A percentile compares a stretch with the other conserved stretches of the same genome.
phyloP scores from a whole-genome alignment of 2,113 vertebrate genomes.

The Malurus cyaneus region DNA sequence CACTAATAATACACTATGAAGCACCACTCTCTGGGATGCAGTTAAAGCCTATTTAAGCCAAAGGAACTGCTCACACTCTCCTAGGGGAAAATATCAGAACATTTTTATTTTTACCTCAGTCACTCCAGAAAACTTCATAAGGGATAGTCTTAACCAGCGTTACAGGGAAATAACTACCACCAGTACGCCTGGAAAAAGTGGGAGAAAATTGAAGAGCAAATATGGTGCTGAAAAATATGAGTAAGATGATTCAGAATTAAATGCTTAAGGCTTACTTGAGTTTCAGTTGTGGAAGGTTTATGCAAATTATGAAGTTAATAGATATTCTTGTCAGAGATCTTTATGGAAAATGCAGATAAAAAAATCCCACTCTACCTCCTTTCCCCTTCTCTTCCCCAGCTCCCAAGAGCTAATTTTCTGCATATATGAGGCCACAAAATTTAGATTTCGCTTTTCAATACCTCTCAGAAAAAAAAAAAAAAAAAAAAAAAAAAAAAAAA shows the following conservation, averaged over 20 bases:
- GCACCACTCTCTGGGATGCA: slow-evolving; percentile 68
- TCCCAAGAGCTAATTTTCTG: slow-evolving; percentile 32
- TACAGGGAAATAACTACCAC: slow-evolving; percentile 45
- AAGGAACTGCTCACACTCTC: slow-evolving; percentile 58
- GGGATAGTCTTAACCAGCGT: background rate
- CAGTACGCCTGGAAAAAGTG: slow-evolving; percentile 34
- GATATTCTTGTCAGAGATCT: slow-evolving; percentile 9
- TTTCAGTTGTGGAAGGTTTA: background rate
- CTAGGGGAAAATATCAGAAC: slow-evolving; percentile 66
- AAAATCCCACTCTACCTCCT: background rate
- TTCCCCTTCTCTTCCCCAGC: background rate
- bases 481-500: no score
- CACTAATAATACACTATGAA: slow-evolving; percentile 68
- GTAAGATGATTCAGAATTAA: slow-evolving; percentile 22
- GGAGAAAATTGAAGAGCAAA: slow-evolving; percentile 33
- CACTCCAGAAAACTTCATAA: slow-evolving; percentile 66
- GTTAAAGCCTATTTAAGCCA: slow-evolving; percentile 73
- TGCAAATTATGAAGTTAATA: slow-evolving; percentile 42
- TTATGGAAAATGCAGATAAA: slow-evolving; percentile 1
- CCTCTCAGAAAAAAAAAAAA: no score
- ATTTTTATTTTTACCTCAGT: slow-evolving; percentile 75
- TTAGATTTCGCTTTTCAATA: background rate
- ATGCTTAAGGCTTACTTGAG: slow-evolving; percentile 35
- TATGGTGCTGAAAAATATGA: slow-evolving; percentile 2
- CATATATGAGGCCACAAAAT: background rate